Percentiles rank a stretch among this genome's conserved stretches.
Evolutionary conservation across 2,797 vertebrate species (phyloP).

Genomic region (Tenualosa thibaudeaui): DNA sequence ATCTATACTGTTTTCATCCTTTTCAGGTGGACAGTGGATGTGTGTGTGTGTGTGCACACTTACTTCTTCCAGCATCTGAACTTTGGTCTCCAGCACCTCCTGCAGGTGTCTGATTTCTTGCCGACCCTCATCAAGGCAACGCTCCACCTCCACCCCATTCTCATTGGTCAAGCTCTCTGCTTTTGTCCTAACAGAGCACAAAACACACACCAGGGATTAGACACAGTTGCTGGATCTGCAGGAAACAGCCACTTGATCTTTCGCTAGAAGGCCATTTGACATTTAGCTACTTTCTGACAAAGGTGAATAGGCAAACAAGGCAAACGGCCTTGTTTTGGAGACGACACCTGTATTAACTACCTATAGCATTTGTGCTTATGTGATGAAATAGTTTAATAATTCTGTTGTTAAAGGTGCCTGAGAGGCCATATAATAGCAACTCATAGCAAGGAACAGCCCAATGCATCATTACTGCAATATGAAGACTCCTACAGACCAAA

Average conservation of each 20-base stretch:
- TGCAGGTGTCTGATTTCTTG: conserved; percentile 81
- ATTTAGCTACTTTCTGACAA: neutral
- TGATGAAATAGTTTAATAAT: neutral
- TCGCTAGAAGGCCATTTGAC: neutral
- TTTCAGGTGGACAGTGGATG: no score
- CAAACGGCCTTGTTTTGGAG: no score
- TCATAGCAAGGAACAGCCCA: neutral
- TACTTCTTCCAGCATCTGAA: conserved; percentile 86
- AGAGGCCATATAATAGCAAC: neutral
- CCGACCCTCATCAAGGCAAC: conserved; percentile 76
- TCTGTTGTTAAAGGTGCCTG: neutral
- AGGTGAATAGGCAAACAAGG: no score
- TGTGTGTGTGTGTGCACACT: conserved; percentile 27
- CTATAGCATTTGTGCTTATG: neutral
- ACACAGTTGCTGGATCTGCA: neutral
- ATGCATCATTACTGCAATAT: neutral
- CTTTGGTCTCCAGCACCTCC: conserved; percentile 82
- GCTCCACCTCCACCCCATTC: conserved; percentile 78
- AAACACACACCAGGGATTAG: neutral
- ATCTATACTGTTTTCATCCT: no score
- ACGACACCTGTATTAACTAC: no score
- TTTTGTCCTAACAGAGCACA: conserved; percentile 64
- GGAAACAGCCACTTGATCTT: neutral
- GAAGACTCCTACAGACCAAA: neutral
- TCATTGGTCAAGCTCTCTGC: conserved; percentile 75